Conservation (phyloP, 2,113 vertebrate genomes). For the Malurus cyaneus region DNA sequence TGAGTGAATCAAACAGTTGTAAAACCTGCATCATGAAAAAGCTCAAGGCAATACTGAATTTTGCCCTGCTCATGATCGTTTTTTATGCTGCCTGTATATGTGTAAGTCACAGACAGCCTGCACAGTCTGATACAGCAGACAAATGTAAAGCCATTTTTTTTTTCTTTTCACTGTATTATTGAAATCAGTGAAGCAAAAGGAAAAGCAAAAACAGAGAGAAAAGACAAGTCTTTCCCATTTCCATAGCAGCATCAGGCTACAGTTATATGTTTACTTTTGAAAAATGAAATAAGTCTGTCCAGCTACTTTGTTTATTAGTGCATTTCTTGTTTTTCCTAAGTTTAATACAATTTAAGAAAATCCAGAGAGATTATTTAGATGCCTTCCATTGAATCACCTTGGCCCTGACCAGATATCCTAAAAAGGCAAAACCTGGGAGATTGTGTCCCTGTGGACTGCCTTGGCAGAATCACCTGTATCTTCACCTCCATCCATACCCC, state of each 20-base stretch:
- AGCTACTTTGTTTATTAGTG: not conserved
- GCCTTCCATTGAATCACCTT: not conserved
- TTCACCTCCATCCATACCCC: not conserved
- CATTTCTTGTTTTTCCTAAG: not conserved
- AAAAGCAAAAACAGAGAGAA: not conserved
- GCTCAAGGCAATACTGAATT: not conserved
- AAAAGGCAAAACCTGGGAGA: not conserved
- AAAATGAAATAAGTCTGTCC: not conserved
- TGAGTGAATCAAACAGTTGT: not conserved
- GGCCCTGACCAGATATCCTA: not conserved
- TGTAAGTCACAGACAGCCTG: not conserved
- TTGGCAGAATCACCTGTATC: not conserved
- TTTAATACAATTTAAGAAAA: not conserved
- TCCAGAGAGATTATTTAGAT: not conserved
- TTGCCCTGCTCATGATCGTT: not conserved
- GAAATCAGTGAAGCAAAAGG: not conserved
- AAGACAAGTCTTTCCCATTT: not conserved
- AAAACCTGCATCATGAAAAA: not conserved
- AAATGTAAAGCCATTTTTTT: conserved; percentile 8
- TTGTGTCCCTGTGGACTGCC: not conserved
- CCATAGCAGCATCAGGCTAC: not conserved
- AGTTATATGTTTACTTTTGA: not conserved
- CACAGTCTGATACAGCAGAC: not conserved
- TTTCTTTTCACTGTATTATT: not conserved
- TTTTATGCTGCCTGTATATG: not conserved